Conservation (phyloP, 2,888 invertebrate species). For the Papilio protenor region DNA sequence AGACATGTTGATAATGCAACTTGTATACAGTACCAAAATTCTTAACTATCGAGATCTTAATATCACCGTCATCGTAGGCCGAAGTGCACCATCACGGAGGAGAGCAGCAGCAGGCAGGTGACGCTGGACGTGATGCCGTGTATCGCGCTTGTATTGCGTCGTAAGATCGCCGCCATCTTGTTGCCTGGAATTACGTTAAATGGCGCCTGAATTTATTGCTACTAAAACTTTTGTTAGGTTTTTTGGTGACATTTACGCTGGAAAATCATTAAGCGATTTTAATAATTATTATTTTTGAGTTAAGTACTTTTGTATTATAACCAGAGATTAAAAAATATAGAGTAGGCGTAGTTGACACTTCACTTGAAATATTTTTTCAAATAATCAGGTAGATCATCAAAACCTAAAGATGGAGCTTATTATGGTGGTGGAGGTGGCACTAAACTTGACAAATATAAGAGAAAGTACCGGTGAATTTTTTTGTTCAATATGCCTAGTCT, state of each 20-base stretch:
- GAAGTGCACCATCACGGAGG: constrained; percentile 70
- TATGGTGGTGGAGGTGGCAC: too few species aligned
- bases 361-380: too few species aligned
- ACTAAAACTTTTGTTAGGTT: neutral
- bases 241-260: neutral
- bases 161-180: constrained; percentile 81
- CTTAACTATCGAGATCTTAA: constrained; percentile 45
- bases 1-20: neutral
- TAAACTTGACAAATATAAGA: too few species aligned
- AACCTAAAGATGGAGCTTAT: too few species aligned
- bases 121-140: constrained; percentile 78
- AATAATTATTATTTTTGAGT: too few species aligned
- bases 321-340: too few species aligned
- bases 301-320: too few species aligned
- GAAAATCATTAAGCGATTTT: neutral
- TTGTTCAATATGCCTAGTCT: too few species aligned
- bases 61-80: constrained; percentile 77
- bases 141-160: constrained; percentile 79
- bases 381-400: too few species aligned
- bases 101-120: constrained; percentile 72
- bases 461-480: too few species aligned
- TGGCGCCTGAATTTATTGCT: constrained; percentile 1
- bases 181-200: constrained; percentile 67
- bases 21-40: constrained; percentile 41
- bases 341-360: too few species aligned